Evolutionary conservation across 35 echinoderm and acorn worm species (phyloP).

Genomic region (Lytechinus pictus): DNA sequence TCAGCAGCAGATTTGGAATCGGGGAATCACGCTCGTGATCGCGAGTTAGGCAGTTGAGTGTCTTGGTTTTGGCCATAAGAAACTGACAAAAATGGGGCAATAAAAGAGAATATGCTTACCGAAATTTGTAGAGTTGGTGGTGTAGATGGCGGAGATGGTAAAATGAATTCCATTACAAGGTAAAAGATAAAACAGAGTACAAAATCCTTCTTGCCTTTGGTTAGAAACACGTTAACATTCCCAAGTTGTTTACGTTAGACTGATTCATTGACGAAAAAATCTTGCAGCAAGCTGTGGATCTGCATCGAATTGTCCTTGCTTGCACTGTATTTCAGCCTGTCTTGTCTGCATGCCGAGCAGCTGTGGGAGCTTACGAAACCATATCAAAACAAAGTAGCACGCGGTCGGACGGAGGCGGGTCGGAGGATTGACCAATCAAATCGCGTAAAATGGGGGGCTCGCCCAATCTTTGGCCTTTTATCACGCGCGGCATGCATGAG

Average conservation of each 20-base stretch:
- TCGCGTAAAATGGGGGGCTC: slow-evolving; percentile 46
- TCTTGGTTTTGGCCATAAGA: no score
- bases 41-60: no score
- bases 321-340: slow-evolving; percentile 37
- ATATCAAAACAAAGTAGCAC: slow-evolving; percentile 57
- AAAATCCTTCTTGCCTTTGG: neutral
- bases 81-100: neutral
- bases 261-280: neutral
- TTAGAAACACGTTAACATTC: neutral
- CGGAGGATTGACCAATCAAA: slow-evolving; percentile 94
- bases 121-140: slow-evolving; percentile 56
- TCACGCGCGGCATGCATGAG: slow-evolving; percentile 78
- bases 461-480: slow-evolving; percentile 70
- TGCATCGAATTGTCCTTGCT: neutral
- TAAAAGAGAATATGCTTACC: slow-evolving; percentile 59
- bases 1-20: no score
- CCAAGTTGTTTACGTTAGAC: neutral
- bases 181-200: neutral
- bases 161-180: slow-evolving; percentile 61
- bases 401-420: slow-evolving; percentile 66
- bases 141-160: slow-evolving; percentile 83
- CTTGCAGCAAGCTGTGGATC: no score
- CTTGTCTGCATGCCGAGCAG: slow-evolving; percentile 34
- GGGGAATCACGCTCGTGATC: no score
- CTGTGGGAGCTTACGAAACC: slow-evolving; percentile 28